Evolutionary conservation across 2,797 vertebrate species (phyloP).

Genomic region (Loriculus beryllinus): DNA sequence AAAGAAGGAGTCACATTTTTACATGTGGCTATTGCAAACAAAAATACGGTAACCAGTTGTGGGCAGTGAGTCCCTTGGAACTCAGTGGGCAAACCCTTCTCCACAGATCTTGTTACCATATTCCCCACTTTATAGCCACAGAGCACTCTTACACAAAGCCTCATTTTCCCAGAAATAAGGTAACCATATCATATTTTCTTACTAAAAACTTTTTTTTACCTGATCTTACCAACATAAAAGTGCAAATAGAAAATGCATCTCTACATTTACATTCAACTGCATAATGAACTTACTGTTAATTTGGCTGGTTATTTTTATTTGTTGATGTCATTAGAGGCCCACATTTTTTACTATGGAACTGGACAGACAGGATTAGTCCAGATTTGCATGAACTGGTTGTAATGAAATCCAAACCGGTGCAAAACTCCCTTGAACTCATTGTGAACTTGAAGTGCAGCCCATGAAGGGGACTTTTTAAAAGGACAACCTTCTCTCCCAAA

Average conservation of each 20-base stretch:
- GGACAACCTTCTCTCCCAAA: background rate
- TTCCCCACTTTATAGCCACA: background rate
- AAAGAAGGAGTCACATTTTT: background rate
- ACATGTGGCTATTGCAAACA: background rate
- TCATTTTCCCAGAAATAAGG: slow-evolving; percentile 3
- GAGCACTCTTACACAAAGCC: background rate
- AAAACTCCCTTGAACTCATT: slow-evolving; percentile 39
- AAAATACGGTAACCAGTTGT: background rate
- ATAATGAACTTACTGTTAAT: slow-evolving; percentile 25
- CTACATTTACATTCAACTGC: background rate
- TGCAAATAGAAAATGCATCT: background rate
- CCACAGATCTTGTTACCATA: background rate
- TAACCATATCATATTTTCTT: background rate
- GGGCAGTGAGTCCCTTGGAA: background rate
- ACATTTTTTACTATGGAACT: slow-evolving; percentile 47
- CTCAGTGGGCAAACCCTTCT: background rate
- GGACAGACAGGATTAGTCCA: slow-evolving; percentile 49
- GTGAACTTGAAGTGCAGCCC: slow-evolving; percentile 18
- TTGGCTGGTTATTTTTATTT: slow-evolving; percentile 30
- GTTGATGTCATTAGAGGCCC: slow-evolving; percentile 31
- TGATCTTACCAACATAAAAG: background rate
- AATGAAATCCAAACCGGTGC: slow-evolving; percentile 53
- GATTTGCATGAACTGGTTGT: slow-evolving; percentile 1
- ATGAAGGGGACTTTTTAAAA: background rate
- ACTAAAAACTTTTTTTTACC: background rate